phyloP scores from a whole-genome alignment of 2,797 vertebrate species.

The Cyclopterus lumpus region DNA sequence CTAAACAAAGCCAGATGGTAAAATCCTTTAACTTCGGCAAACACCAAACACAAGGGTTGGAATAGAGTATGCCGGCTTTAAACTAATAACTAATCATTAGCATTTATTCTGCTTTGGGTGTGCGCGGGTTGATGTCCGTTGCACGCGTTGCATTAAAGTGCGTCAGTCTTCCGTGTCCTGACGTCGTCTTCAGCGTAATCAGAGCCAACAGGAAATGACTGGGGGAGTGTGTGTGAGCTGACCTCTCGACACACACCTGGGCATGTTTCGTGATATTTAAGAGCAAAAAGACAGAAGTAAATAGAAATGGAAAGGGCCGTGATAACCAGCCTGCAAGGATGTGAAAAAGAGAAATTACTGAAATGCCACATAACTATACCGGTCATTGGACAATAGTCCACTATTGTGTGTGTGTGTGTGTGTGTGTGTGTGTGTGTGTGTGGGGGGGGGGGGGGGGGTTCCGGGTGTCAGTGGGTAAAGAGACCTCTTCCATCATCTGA shows the following conservation, averaged over 20 bases:
- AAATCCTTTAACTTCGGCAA: neutral
- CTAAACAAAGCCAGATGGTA: neutral
- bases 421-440: conserved; percentile 1
- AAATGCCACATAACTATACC: neutral
- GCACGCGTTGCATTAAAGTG: neutral
- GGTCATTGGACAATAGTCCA: too few relatives aligned
- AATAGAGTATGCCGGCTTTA: neutral
- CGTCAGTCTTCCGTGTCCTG: neutral
- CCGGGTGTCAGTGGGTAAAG: conserved; percentile 27
- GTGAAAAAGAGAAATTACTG: neutral
- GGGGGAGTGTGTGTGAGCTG: neutral
- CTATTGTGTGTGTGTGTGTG: neutral
- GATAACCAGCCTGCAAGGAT: neutral
- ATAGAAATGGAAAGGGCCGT: neutral
- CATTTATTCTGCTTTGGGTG: neutral
- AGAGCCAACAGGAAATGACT: neutral
- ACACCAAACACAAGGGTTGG: neutral
- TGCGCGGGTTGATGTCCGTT: neutral
- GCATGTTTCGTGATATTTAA: too few relatives aligned
- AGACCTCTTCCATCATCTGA: conserved; percentile 39
- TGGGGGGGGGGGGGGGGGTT: conserved; percentile 20
- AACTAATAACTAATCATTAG: too few relatives aligned
- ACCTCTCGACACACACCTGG: neutral
- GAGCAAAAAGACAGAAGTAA: neutral
- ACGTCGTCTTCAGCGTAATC: neutral